Base-by-base conservation (phyloP, 2,888 invertebrate species). In the Mythimna ferrago region DNA sequence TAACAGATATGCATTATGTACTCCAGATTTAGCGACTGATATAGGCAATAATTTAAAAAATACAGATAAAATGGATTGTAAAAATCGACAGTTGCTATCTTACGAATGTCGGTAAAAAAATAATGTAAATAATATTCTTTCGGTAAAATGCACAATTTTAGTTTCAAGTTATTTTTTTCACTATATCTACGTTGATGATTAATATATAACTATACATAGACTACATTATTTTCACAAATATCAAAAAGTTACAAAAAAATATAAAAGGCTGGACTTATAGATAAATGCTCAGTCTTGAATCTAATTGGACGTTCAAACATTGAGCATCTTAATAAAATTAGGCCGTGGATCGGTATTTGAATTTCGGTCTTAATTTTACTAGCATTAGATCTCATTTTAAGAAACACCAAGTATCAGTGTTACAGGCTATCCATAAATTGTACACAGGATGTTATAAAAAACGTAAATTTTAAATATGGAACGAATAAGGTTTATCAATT, bases 371-470 rank as follows among this genome's bases (percentile, higher is more conserved):
- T 21, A 35, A 38, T n/a, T n/a, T 11, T 53, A 10, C 35, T 60
- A 6, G n/a, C 60, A 38, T 54, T 78, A 74, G 60, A 78, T 74
- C 48, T 60, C 53, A 74, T 48, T 77, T 60, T 69, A 38, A 21
- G 48, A 69, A 74, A 11, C 6, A 19, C n/a, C 16, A 69, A 38
- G 26, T 54, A 32, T 9, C n/a, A 69, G 53, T 44, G 16, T 16
- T 32, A 2, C 32, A 2, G 32, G 32, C 32, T 2, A 32, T 32
- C 57, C 38, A 67, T 16, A 58, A 66, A n/a, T 67, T 76, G 53
- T 73, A 53, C 11, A 56, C 32, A 58, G 6, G 14, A 11, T n/a
- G 48, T 21, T 73, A n/a, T 41, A 14, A 53, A 48, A 66, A 53
- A 65, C 3, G 11, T 51, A 21, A 7, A 26, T 60, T 53, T 69